Percentiles rank a stretch among this genome's conserved stretches.
These are phyloP conservation scores for Camelus bactrianus DNA, from an alignment of 2,113 vertebrate genomes.

Conservation along the genomic window DNA sequence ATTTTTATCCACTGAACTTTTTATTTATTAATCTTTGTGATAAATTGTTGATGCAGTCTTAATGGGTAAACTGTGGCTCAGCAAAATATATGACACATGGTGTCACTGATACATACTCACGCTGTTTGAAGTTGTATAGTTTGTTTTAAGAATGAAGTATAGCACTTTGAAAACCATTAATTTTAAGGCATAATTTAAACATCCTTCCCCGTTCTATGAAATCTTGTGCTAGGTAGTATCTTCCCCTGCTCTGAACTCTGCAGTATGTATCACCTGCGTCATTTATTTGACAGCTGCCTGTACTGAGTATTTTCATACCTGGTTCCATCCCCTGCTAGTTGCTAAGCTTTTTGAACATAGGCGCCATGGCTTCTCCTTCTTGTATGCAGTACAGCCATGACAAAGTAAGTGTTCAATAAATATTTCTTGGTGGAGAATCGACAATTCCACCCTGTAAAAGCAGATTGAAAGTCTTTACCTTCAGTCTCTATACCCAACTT, in stretches of 20 bases:
- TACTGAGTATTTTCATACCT: neutral
- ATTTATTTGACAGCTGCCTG: neutral
- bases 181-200: neutral
- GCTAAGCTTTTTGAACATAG: neutral
- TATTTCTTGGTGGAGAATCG: neutral
- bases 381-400: neutral
- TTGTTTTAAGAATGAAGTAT: neutral
- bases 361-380: neutral
- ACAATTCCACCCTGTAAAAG: neutral
- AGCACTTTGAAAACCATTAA: neutral
- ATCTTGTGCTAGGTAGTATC: neutral
- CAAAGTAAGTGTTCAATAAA: conserved; percentile 65
- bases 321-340: neutral
- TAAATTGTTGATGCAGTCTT: neutral
- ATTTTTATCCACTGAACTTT: neutral
- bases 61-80: neutral
- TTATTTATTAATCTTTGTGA: neutral
- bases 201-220: neutral
- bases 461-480: conserved; percentile 26
- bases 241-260: neutral
- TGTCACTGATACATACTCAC: neutral
- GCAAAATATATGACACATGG: neutral
- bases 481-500: conserved; percentile 11
- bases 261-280: neutral
- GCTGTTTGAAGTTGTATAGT: neutral